Evolutionary conservation across 2,797 vertebrate species (phyloP), one percentile per base, ranked within the genome.

Genomic region (Anas bahamensis): DNA sequence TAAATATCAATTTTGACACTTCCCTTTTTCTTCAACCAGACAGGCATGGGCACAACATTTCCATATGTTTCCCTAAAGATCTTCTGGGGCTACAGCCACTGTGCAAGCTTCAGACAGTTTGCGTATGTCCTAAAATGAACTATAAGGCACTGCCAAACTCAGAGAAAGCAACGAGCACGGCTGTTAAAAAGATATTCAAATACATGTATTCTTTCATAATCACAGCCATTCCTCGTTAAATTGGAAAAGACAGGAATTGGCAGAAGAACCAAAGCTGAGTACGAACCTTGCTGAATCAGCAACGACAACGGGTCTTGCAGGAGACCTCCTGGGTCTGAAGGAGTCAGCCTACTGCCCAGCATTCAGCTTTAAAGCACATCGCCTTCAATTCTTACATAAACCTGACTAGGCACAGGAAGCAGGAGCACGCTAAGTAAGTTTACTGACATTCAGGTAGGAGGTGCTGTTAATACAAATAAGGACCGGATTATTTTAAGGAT

Each of bases 131-230:
- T 89, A 72, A 92, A 94, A 75, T 89, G 75, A 95, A 89, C 90
- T 85, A 35, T 73, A 52, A 87, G 42, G 31, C 69, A 73, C 31
- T 53, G 66, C 84, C 69, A 87, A 87, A 86, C 9, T 12, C 66
- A 70, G 63, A 77, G 42, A 90, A 90, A 86, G 76, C 79, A 83
- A 52, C 13, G 39, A 75, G 37, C n/a, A 23, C 16, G 83, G 87
- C 80, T 81, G 88, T 78, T 92, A 78, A 86, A 85, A 88, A 92
- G 79, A 89, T 95, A 93, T 86, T 94, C 86, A 92, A 92, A 94
- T 93, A 52, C 53, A 66, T 23, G 29, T 65, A 65, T 69, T 91
- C 81, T 69, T 68, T 86, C 75, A 76, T 50, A 89, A 92, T 72
- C 83, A 91, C 4, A 85, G 83, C 90, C 81, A 88, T 74, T 93